Evolutionary conservation across 1,140 invertebrate genomes (phyloP).

Genomic region (Panagrolaimus sp.): DNA sequence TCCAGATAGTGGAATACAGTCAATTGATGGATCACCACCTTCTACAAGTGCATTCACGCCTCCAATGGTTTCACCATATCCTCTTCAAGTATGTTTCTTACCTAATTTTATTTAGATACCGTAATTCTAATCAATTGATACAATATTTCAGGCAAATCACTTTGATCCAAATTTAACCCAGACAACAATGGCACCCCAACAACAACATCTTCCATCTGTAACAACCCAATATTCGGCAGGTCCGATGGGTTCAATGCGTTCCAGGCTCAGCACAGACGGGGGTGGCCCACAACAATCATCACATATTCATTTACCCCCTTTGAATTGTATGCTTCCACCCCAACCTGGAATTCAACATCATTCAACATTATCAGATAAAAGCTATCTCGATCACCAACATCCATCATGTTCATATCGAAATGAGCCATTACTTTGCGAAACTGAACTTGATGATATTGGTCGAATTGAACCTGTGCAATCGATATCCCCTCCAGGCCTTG

Average conservation of each 20-base stretch:
- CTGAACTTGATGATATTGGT: constrained; percentile 22
- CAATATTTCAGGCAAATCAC: not conserved
- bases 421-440: constrained; percentile 1
- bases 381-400: constrained; percentile 24
- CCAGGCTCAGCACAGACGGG: not conserved
- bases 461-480: not conserved
- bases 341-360: constrained; percentile 19
- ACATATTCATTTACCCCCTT: constrained; percentile 10
- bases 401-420: not conserved
- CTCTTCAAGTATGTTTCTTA: constrained; percentile 29
- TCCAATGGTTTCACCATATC: constrained; percentile 41
- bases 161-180: constrained; percentile 4
- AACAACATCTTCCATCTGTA: not conserved
- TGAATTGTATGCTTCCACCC: not conserved
- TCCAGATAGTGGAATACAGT: constrained; percentile 47
- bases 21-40: constrained; percentile 48
- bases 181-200: not conserved
- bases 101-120: not conserved
- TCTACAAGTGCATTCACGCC: constrained; percentile 36
- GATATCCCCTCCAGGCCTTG: no score
- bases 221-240: constrained; percentile 8
- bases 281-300: not conserved
- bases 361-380: not conserved
- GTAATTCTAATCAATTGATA: not conserved
- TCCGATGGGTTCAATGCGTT: not conserved